Base-by-base conservation (phyloP, 2,888 invertebrate genomes). In the Eustalomyia histrio region DNA sequence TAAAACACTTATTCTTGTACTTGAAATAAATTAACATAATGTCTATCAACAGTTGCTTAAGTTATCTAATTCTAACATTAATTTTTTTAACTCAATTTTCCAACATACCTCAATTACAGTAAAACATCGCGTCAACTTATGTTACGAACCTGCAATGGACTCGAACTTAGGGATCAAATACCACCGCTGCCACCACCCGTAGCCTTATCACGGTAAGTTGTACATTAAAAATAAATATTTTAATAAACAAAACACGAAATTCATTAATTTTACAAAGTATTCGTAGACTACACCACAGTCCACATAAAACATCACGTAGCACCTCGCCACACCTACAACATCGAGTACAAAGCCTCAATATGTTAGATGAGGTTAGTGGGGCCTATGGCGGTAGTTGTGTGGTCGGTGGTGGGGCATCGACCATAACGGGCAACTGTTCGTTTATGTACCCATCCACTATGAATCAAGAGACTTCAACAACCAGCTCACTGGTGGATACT, bases 61-160 rank as follows among this genome's bases (percentile, higher is more conserved):
- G n/a, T n/a, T n/a, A n/a, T n/a, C n/a, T n/a, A n/a, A n/a, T n/a
- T n/a, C n/a, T n/a, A n/a, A n/a, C n/a, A n/a, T n/a, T n/a, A n/a
- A n/a, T n/a, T n/a, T 50, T 39, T 17, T 35, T 10, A 65, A 43
- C 18, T 12, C 47, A 18, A 55, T 68, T 61, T 29, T 29, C 7
- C 29, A 6, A 29, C 7, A 29, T 29, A 4, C 29, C 3, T 29
- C 29, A 29, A 29, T 29, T 60, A 39, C 67, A 90, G 91, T 83
- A 90, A 91, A 86, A 89, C 90, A 82, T 90, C 90, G 76, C 93
- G 93, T 82, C 92, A 94, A 83, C 93, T 95, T 78, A 93, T 95
- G 93, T 94, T 95, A 79, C 92, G 95, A 87, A 95, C 95, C 71
- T 95, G 95, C 89, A 95, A 95, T 88, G 95, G 95, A 79, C 92